These are phyloP conservation scores for Unio pictorum DNA, from an alignment of 2,888 invertebrate genomes.

Conservation along the genomic window DNA sequence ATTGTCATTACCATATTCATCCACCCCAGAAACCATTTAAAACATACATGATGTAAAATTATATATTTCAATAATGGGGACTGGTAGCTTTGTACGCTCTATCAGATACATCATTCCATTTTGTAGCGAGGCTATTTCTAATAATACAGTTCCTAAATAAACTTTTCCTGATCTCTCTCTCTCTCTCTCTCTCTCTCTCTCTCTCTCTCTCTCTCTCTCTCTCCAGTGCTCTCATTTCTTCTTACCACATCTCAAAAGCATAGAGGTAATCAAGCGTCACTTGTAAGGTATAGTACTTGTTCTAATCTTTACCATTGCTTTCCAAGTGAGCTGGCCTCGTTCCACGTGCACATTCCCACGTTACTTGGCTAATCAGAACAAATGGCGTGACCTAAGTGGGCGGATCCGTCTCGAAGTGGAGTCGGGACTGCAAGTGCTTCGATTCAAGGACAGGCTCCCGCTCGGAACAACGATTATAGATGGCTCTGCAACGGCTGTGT, in stretches of 20 bases:
- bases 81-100: too few species aligned
- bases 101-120: too few species aligned
- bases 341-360: slow-evolving; percentile 56
- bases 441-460: slow-evolving; percentile 39
- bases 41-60: too few species aligned
- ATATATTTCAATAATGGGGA: too few species aligned
- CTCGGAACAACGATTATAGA: slow-evolving; percentile 7
- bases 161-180: neutral
- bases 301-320: too few species aligned
- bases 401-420: slow-evolving; percentile 49
- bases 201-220: neutral
- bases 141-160: too few species aligned
- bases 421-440: slow-evolving; percentile 47
- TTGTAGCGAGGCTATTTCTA: too few species aligned
- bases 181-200: slow-evolving; percentile 3
- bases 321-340: slow-evolving; percentile 18
- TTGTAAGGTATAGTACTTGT: neutral
- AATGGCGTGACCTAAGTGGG: slow-evolving; percentile 64
- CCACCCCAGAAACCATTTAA: too few species aligned
- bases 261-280: neutral
- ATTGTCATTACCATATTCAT: too few species aligned
- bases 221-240: neutral
- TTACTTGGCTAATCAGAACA: slow-evolving; percentile 41
- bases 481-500: slow-evolving; percentile 25
- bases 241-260: neutral